Percentiles rank a stretch among this genome's conserved stretches.
Conservation (phyloP, 2,797 vertebrate genomes). For the Darevskia nairensis region DNA sequence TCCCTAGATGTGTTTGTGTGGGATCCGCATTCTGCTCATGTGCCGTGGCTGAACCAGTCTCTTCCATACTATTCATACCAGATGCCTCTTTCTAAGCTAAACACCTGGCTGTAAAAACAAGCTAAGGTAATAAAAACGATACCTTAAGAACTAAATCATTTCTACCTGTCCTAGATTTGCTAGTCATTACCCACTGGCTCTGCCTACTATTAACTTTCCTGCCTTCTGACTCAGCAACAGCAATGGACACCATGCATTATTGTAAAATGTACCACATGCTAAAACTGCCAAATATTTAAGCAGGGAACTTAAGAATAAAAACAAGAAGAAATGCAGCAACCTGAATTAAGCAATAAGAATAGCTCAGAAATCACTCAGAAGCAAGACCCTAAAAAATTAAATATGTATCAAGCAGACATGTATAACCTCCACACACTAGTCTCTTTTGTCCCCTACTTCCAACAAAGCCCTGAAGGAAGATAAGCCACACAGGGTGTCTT, state of each 20-base stretch:
- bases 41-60: too few relatives aligned
- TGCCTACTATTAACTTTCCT: neutral
- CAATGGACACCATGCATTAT: neutral
- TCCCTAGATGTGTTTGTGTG: neutral
- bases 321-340: neutral
- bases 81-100: too few relatives aligned
- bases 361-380: constrained; percentile 26
- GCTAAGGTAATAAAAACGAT: too few relatives aligned
- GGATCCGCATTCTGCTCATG: neutral
- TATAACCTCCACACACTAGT: neutral
- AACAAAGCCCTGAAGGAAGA: constrained; percentile 12
- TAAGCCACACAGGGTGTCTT: constrained; percentile 1
- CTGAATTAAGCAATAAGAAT: constrained; percentile 25
- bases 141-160: too few relatives aligned
- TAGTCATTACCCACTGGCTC: too few relatives aligned
- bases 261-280: neutral
- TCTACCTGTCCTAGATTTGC: too few relatives aligned
- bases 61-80: too few relatives aligned
- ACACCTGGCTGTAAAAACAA: too few relatives aligned
- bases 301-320: neutral
- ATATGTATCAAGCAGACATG: constrained; percentile 29
- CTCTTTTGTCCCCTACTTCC: neutral
- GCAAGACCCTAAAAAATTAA: constrained; percentile 33
- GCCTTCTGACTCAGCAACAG: neutral
- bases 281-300: neutral